Evolutionary conservation across 1,140 invertebrate species (phyloP).

Genomic region (Brachionus rotundiformis): DNA sequence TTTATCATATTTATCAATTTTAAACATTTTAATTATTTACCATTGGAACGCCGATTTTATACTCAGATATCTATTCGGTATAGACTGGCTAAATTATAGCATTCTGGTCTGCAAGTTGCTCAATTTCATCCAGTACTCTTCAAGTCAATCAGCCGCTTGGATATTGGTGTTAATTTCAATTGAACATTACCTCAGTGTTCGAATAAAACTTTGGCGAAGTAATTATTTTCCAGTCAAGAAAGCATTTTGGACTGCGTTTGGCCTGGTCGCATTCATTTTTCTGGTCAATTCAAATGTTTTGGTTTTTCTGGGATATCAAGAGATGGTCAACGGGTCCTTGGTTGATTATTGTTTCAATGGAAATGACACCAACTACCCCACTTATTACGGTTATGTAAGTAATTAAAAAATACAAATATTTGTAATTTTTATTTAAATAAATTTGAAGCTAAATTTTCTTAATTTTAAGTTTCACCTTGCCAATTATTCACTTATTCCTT

Average conservation of each 20-base stretch:
- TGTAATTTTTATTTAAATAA: too few species aligned
- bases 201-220: not conserved
- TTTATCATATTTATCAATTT: not conserved
- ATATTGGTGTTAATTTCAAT: not conserved
- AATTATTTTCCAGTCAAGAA: not conserved
- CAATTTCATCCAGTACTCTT: constrained; percentile 11
- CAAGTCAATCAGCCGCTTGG: constrained; percentile 17
- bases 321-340: not conserved
- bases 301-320: constrained; percentile 6
- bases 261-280: not conserved
- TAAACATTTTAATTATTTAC: not conserved
- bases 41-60: constrained; percentile 19
- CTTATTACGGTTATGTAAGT: constrained; percentile 21
- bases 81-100: constrained; percentile 26
- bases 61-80: not conserved
- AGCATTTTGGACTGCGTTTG: not conserved
- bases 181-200: not conserved
- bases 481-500: constrained; percentile 6
- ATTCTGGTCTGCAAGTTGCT: constrained; percentile 9
- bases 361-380: not conserved
- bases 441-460: not conserved
- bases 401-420: not conserved
- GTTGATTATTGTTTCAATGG: constrained; percentile 32
- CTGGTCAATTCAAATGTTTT: constrained; percentile 2
- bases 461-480: constrained; percentile 11